Evolutionary conservation across 2,888 invertebrate species (phyloP).

Genomic region (Pseudococcus jackbeardsleyi): DNA sequence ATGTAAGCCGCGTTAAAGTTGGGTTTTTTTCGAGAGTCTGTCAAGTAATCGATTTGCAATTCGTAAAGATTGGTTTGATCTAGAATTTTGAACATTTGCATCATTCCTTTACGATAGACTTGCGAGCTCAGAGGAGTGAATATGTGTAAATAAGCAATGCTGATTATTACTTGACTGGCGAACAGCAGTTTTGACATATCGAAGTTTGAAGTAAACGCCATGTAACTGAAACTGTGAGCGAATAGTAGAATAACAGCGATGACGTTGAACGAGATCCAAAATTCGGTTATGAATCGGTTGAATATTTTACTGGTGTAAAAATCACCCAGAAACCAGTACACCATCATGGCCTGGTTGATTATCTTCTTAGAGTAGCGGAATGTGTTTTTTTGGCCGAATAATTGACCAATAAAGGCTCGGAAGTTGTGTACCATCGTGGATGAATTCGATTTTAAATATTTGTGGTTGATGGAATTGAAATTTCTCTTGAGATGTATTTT

Average conservation of each 20-base stretch:
- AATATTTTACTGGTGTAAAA: background rate
- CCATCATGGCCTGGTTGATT: background rate
- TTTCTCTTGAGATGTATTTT: too few relatives aligned
- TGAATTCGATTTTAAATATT: too few relatives aligned
- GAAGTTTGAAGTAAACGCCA: background rate
- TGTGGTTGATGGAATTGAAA: too few relatives aligned
- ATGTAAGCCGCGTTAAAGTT: background rate
- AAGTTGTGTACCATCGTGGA: background rate
- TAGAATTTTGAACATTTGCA: background rate
- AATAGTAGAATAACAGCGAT: background rate
- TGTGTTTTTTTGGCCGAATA: background rate
- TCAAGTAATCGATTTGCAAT: background rate
- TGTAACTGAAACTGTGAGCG: background rate
- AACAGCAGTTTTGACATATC: background rate
- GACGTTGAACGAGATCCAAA: conserved; percentile 1
- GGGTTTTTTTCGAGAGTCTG: background rate
- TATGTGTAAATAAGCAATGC: background rate
- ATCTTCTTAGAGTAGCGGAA: conserved; percentile 4
- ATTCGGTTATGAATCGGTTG: background rate
- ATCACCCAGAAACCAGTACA: conserved; percentile 14
- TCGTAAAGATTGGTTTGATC: background rate
- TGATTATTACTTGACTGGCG: conserved; percentile 12
- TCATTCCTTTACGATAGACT: background rate
- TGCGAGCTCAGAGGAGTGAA: background rate
- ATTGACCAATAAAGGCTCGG: background rate